Evolutionary conservation across 2,888 invertebrate genomes (phyloP), one percentile per base, ranked within the genome.

Genomic region (Aproaerema taeniolella): DNA sequence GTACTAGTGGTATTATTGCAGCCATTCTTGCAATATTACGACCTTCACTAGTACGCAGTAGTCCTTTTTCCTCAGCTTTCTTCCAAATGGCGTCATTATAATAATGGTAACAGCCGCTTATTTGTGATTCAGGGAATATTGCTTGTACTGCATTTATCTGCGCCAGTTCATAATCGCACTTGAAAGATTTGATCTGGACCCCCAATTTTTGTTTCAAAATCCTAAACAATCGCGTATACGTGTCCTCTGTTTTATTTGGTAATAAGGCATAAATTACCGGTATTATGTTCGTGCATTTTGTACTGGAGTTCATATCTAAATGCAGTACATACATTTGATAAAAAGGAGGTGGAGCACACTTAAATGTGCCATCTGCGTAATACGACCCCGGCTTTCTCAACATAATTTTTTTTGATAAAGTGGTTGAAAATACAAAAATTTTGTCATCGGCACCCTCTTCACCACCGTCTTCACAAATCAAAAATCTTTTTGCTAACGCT

Each of bases 1-100:
- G 38, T 13, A 42, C 12, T 26, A 42, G 24, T 8, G 42, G 38
- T 10, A 42, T 34, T 15, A 38, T 42, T 17, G 42, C 38, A 28
- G 28, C 10, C 35, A 42, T 26, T 29, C 39, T 31, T n/a, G 42
- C 24, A 14, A 35, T 20, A 42, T 39, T 43, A 16, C 42, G 38
- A 41, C 36, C 42, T 38, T 38, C 35, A 36, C 16, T 31, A 10
- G 31, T 24, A 2, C 1, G 4, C 11, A 14, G 25, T 14, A 14
- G 8, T 14, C 14, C 13, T 29, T 29, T 29, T 15, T 15, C 11
- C 15, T 31, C 15, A 3, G 29, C 20, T 30, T 30, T 29, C 6
- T 37, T 37, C 29, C 29, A 37, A 1, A 37, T 11, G 2, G 37
- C 37, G 10, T 29, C 28, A 8, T 29, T 37, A 10, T 9, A 37